Conservation (phyloP, 2,113 vertebrate species). For the Silurus meridionalis region DNA sequence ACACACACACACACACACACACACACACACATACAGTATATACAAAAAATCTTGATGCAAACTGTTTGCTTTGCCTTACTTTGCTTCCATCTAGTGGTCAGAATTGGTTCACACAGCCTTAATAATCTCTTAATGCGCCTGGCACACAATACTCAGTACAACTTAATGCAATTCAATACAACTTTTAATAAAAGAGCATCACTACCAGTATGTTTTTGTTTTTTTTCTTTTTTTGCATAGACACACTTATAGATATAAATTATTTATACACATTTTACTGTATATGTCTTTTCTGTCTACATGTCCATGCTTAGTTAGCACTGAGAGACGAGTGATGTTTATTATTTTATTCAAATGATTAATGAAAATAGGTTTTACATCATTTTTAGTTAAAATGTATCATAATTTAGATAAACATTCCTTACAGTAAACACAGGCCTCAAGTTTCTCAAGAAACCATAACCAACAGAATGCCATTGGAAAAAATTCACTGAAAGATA, state of each 20-base stretch:
- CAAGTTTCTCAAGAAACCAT: not conserved
- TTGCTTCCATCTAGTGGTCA: constrained; percentile 44
- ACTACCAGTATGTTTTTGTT: no score
- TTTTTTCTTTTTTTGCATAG: no score
- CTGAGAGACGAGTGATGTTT: no score
- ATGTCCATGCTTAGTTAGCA: not conserved
- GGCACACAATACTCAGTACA: not conserved
- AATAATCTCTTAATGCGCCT: not conserved
- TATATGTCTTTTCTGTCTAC: not conserved
- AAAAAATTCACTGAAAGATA: not conserved
- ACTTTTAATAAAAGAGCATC: not conserved
- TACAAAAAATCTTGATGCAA: not conserved
- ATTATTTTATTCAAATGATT: no score
- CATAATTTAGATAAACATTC: not conserved
- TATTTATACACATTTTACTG: not conserved
- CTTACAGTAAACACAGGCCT: not conserved
- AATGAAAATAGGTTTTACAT: no score
- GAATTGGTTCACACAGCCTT: not conserved
- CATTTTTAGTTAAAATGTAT: not conserved
- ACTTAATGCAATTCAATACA: not conserved
- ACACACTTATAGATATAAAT: no score
- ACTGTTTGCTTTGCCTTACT: not conserved
- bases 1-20: not conserved
- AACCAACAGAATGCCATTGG: not conserved
- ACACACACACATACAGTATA: not conserved